These are phyloP conservation scores for Temnothorax unifasciatus DNA, from an alignment of 2,888 invertebrate species.

Conservation along the genomic window DNA sequence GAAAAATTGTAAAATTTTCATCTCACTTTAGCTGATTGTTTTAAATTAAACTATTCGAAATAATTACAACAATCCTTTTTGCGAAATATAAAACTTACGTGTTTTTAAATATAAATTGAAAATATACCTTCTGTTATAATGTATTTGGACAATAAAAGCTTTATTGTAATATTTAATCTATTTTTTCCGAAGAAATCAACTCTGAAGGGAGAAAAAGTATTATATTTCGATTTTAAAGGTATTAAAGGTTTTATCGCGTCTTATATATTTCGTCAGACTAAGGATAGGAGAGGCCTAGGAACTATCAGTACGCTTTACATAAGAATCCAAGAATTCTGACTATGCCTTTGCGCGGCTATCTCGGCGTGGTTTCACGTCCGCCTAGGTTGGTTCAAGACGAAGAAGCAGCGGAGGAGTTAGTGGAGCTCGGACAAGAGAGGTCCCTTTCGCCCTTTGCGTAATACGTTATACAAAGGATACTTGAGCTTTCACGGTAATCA, in stretches of 20 bases:
- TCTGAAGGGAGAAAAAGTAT: not conserved
- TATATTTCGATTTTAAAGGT: not conserved
- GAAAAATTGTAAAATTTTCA: conserved; percentile 2
- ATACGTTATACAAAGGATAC: conserved; percentile 35
- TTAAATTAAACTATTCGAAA: not conserved
- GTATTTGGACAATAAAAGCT: not conserved
- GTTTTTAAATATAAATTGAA: conserved; percentile 1
- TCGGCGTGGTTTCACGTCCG: conserved; percentile 2
- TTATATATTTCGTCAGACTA: not conserved
- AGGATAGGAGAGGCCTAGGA: not conserved
- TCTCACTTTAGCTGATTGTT: not conserved
- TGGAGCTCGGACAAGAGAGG: not conserved
- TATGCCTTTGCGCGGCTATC: not conserved
- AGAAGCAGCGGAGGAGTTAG: not conserved
- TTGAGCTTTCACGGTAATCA: conserved; percentile 37
- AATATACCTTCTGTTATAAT: not conserved
- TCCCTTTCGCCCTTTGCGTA: conserved; percentile 13
- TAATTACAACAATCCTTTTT: not conserved
- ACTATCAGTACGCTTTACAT: conserved; percentile 5
- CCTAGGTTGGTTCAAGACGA: not conserved
- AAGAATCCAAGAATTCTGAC: conserved; percentile 21
- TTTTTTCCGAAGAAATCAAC: not conserved
- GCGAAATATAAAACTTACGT: not conserved
- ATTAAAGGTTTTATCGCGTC: not conserved
- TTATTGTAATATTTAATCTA: not conserved